Evolutionary conservation across 2,888 invertebrate genomes (phyloP), one percentile per base, ranked within the genome.

Genomic region (Sialis fuliginosa): DNA sequence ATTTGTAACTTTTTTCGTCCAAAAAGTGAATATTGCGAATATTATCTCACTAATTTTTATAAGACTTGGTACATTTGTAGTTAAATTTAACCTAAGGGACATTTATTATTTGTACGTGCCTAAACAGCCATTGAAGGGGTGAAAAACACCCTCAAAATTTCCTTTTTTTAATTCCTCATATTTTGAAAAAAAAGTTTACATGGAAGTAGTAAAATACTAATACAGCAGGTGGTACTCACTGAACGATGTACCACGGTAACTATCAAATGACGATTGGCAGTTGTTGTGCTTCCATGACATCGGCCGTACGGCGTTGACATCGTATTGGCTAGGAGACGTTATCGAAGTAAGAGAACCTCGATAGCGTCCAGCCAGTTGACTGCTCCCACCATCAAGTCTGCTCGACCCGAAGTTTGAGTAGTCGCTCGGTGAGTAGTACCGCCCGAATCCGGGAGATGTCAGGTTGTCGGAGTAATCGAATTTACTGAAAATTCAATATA

Each of bases 331-430:
- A 0, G 63, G 63, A 2, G 62, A 62, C 3, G 62, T 58, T 47
- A 66, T 64, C 9, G 66, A 66, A 1, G 60, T 59, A 47, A 66
- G 50, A 1, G 63, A 63, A 31, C 64, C 64, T 1, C 62, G 62
- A 45, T 64, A 66, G 32, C 63, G 56, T 33, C 61, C 58, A 4
- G 62, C 56, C 48, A 61, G 62, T 9, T 62, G 52, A 50, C 42
- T 49, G 43, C 51, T 51, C 12, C 48, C 49, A 22, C 22, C 22
- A 42, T 51, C 51, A 39, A 51, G 47, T 40, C 49, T 48, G 13
- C 49, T 49, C 4, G 51, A 51, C 32, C 51, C 49, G 37, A 51
- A 51, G 47, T 51, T 51, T 3, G 51, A 51, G 34, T 51, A 51
- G 45, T 51, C 51, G 45, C 51, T 51, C 2, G 51, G 51, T 2